These are phyloP conservation scores for Plebejus argus DNA, from an alignment of 2,888 invertebrate genomes.

Conservation along the genomic window DNA sequence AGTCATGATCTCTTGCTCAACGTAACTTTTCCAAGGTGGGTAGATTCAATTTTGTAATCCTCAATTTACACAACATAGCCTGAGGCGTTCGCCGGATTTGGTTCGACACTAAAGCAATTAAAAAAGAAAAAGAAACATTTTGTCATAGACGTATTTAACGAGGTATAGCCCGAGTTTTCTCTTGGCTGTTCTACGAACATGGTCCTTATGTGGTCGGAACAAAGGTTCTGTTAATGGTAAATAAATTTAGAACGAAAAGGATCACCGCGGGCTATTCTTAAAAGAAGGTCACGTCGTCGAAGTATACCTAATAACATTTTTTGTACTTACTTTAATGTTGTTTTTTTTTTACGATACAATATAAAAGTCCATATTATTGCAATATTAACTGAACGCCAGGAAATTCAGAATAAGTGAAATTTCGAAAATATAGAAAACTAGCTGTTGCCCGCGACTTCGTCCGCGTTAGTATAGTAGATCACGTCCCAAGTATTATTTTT, in stretches of 20 bases:
- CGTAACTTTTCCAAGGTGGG: not conserved
- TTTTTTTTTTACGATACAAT: no score
- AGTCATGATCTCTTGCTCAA: not conserved
- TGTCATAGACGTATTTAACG: not conserved
- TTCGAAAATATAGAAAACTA: no score
- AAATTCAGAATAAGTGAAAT: no score
- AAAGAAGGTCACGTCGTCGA: not conserved
- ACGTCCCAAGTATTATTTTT: no score
- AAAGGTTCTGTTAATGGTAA: no score
- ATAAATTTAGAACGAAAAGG: not conserved
- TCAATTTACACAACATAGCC: constrained; percentile 10
- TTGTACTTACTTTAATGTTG: not conserved
- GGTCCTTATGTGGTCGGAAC: no score
- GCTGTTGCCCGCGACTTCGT: no score
- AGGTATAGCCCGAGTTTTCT: not conserved
- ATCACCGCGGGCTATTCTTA: not conserved
- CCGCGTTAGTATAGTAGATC: no score
- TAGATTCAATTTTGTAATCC: not conserved
- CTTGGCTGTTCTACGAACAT: no score
- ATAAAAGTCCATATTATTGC: no score
- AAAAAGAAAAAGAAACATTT: not conserved
- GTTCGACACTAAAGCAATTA: not conserved
- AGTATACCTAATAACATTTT: not conserved
- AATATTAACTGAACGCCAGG: no score
- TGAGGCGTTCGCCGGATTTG: not conserved